Evolutionary conservation across 2,113 vertebrate genomes (phyloP), one percentile per base, ranked within the genome.

Genomic region (Guaruba guarouba): DNA sequence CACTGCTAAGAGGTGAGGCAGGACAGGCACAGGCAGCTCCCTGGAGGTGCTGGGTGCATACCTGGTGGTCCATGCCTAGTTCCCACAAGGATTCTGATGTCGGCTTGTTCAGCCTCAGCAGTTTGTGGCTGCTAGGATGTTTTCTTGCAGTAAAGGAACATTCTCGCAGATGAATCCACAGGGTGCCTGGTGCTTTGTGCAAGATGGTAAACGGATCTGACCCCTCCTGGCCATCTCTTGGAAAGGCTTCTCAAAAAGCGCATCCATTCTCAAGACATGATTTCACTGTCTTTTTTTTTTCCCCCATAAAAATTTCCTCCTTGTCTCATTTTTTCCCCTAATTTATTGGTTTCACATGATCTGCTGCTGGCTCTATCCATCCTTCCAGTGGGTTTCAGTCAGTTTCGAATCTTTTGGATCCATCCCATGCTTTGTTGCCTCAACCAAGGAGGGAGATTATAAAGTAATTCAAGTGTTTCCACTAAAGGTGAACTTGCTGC

Each of bases 21-120:
- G 39, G 51, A 24, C 57, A 35, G 33, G 57, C 33, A 41, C 46
- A 4, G 59, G 75, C 54, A 17, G 57, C 31, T 28, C 63, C 46
- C 76, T 17, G 4, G 0, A 8, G 66, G 37, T n/a, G 41, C 35
- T 51, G 2, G 1, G 18, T 37, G n/a, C 6, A 0, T 20, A 14
- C 59, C 54, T 82, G 61, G 24, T 27, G 51, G 29, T 29, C 69
- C 0, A 0, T 59, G 75, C n/a, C 78, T 54, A 2, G 4, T 76
- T 71, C 37, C 51, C 4, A 0, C 24, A 3, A 7, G 16, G 54
- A 9, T 66, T 23, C 44, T 44, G 35, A 0, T 20, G 10, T 6
- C 0, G 0, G 28, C 7, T 7, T 18, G 19, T 7, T 77, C 64
- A 85, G 17, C 54, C 33, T n/a, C 57, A 46, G 76, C 44, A 61